Conservation (phyloP, 2,888 invertebrate genomes). For the Temnothorax ravouxi region DNA sequence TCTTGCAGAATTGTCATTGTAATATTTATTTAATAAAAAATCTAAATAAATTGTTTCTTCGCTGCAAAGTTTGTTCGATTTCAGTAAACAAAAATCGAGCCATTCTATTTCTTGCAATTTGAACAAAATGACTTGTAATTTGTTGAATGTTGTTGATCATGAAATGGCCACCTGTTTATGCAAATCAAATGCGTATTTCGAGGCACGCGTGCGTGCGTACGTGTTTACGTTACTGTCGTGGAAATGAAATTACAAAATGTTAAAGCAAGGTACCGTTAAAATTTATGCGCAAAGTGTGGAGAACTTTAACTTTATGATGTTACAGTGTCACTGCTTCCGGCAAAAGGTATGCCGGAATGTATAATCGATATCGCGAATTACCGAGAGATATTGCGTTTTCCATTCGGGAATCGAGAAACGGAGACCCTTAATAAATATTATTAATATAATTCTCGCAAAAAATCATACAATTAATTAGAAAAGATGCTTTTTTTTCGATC, state of each 20-base stretch:
- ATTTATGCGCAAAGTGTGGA: slow-evolving; percentile 34
- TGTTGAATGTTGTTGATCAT: background rate
- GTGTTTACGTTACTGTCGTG: background rate
- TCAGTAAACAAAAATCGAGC: background rate
- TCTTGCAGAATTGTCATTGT: background rate
- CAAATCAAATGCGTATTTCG: background rate
- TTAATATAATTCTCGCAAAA: background rate
- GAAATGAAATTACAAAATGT: slow-evolving; percentile 13
- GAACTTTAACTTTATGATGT: background rate
- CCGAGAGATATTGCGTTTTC: background rate
- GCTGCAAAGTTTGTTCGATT: background rate
- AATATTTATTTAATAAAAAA: background rate
- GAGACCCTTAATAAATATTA: too few species aligned
- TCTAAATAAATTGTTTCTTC: background rate
- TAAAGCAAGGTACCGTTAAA: background rate
- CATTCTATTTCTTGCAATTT: background rate
- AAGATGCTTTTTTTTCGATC: too few species aligned
- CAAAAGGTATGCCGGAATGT: background rate
- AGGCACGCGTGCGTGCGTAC: too few species aligned
- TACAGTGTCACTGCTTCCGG: slow-evolving; percentile 7
- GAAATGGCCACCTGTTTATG: background rate
- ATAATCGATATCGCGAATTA: slow-evolving; percentile 1
- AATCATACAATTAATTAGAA: too few species aligned
- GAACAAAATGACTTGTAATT: background rate
- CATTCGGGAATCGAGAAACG: background rate